phyloP scores from a whole-genome alignment of 2,888 invertebrate species.

The Hybos culiciformis region DNA sequence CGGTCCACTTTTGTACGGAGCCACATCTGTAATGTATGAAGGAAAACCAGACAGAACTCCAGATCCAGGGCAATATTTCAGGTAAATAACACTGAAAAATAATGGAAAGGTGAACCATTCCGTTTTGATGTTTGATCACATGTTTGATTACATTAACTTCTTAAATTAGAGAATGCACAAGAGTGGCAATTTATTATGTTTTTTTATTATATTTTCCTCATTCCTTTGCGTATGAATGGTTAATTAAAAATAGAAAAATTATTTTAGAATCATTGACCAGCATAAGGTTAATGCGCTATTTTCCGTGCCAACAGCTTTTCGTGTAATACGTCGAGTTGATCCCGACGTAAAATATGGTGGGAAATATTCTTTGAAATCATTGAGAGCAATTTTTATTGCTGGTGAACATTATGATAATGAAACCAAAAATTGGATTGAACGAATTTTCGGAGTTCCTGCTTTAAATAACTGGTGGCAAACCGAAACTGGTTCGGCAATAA shows the following conservation, averaged over 20 bases:
- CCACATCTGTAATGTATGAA: slow-evolving; percentile 71
- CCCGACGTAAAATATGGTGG: slow-evolving; percentile 53
- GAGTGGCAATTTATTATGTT: too few species aligned
- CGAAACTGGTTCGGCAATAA: slow-evolving; percentile 83
- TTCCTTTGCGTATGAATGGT: too few species aligned
- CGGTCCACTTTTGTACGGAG: slow-evolving; percentile 67
- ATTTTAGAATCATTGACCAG: slow-evolving; percentile 64
- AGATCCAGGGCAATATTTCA: slow-evolving; percentile 81
- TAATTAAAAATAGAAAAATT: not conserved
- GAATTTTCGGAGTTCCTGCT: slow-evolving; percentile 56
- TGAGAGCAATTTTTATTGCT: slow-evolving; percentile 65
- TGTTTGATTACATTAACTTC: too few species aligned
- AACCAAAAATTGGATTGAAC: slow-evolving; percentile 65
- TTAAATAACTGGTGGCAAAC: slow-evolving; percentile 98
- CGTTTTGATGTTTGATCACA: too few species aligned
- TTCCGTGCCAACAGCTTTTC: slow-evolving; percentile 80
- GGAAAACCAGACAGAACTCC: slow-evolving; percentile 93
- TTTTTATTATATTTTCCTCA: too few species aligned
- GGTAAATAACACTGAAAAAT: slow-evolving; percentile 37
- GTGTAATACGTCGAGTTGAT: slow-evolving; percentile 68
- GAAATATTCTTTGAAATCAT: slow-evolving; percentile 55
- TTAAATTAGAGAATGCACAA: too few species aligned
- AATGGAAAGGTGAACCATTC: too few species aligned
- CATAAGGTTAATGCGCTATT: slow-evolving; percentile 75
- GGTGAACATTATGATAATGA: slow-evolving; percentile 91